Evolutionary conservation across 2,797 vertebrate genomes (phyloP), one percentile per base, ranked within the genome.

Genomic region (Xenops minutus): DNA sequence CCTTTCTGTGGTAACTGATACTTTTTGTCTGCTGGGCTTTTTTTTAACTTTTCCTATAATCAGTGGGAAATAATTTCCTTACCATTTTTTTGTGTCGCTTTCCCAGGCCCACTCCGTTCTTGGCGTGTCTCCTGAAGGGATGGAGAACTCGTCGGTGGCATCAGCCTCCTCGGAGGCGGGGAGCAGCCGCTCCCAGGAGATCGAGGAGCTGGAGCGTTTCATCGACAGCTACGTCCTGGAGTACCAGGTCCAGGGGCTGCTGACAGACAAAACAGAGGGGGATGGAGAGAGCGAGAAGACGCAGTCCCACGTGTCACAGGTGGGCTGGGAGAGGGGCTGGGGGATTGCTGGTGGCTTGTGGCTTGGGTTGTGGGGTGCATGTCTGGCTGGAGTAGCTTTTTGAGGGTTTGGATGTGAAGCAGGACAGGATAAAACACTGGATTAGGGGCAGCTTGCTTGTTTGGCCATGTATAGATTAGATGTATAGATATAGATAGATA

Each of bases 191-290:
- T 99, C 99, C 6, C 99, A 99, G 97, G 99, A 99, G 97, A 99
- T 99, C 0, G 99, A 99, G 94, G 99, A 99, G 97, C 98, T 99
- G 93, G 99, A 99, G 92, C 98, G 99, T 49, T 99, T 99, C 97
- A 99, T 99, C 0, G 99, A 99, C 98, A 99, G 99, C 97, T 99
- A 99, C 0, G 99, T 99, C 76, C 98, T 99, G 68, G 99, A 99
- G 96, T 99, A 99, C 96, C 99, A 99, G 97, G 99, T 99, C 81
- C 99, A 99, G 94, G 99, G 99, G 52, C 98, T 99, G 92, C 98
- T 99, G 96, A 98, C 98, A 0, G 99, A 99, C 96, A 99, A 99
- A 97, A 97, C 96, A 0, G 99, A 99, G 64, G 98, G 98, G 0
- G 99, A 99, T 0, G 95, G 98, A 0, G 99, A 99, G 56, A 96